A percentile compares a stretch with the other conserved stretches of the same genome.
phyloP scores from a whole-genome alignment of 2,888 invertebrate genomes.

The Athrips mouffetella region DNA sequence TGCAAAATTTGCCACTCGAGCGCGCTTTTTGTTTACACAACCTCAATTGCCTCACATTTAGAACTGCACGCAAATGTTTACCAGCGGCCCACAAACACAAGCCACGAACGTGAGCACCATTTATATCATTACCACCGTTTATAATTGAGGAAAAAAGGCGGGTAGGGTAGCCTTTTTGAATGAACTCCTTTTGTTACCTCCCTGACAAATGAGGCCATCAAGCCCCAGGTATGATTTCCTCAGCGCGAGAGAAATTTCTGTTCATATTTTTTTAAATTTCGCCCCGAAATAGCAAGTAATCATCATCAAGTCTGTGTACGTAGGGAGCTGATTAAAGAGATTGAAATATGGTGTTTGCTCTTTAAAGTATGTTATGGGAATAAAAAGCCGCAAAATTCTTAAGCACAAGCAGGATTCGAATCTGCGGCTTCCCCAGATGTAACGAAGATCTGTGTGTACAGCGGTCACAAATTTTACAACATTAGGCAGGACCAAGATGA shows the following conservation, averaged over 20 bases:
- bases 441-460: no score
- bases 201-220: conserved; percentile 30
- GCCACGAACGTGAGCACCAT: conserved; percentile 1
- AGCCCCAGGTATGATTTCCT: conserved; percentile 24
- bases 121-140: conserved; percentile 10
- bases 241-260: conserved; percentile 13
- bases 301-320: conserved; percentile 19
- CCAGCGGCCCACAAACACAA: neutral
- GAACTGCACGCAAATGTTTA: conserved; percentile 2
- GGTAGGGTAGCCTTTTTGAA: conserved; percentile 24
- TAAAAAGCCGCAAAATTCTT: no score
- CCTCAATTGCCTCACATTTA: conserved; percentile 7
- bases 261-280: conserved; percentile 17
- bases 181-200: conserved; percentile 26
- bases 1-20: neutral
- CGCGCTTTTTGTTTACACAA: conserved; percentile 2
- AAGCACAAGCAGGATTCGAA: no score
- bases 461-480: no score
- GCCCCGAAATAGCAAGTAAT: conserved; percentile 10
- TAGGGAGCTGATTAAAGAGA: conserved; percentile 8
- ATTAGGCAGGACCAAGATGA: no score
- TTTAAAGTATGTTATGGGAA: neutral
- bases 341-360: neutral
- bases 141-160: conserved; percentile 26
- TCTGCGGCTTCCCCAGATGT: no score